phyloP scores from a whole-genome alignment of 2,888 invertebrate genomes.

The Chironomus tentans region DNA sequence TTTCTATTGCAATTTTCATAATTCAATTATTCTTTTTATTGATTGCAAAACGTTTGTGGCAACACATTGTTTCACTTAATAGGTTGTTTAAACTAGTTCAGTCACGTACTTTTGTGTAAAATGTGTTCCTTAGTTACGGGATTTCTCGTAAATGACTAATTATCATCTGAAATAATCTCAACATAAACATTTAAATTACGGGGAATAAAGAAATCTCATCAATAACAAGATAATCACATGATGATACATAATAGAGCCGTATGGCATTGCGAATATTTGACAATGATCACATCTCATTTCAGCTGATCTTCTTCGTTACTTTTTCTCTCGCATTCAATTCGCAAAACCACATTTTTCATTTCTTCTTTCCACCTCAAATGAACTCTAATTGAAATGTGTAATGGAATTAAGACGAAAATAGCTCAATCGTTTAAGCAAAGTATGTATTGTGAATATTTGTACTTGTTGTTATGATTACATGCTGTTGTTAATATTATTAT shows the following conservation, averaged over 20 bases:
- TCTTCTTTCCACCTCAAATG: constrained; percentile 3
- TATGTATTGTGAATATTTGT: neutral
- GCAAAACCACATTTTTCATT: neutral
- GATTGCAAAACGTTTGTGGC: too few species aligned
- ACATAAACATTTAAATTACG: too few species aligned
- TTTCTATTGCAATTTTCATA: too few species aligned
- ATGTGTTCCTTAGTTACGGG: too few species aligned
- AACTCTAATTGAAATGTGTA: constrained; percentile 16
- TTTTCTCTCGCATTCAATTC: neutral
- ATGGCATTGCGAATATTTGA: neutral
- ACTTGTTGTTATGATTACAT: neutral
- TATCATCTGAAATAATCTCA: too few species aligned
- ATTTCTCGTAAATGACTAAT: too few species aligned
- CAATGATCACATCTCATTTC: neutral
- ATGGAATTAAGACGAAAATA: constrained; percentile 25
- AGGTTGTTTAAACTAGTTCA: too few species aligned
- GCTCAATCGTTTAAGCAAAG: constrained; percentile 3
- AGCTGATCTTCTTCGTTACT: neutral
- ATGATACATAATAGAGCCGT: neutral
- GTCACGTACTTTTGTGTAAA: too few species aligned
- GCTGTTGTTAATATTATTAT: neutral
- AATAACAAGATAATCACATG: neutral
- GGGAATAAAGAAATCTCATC: too few species aligned
- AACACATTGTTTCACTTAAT: too few species aligned
- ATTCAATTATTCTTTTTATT: too few species aligned